Base-by-base conservation (phyloP, 1,140 invertebrate species). In the Drosophila lacertosa region DNA sequence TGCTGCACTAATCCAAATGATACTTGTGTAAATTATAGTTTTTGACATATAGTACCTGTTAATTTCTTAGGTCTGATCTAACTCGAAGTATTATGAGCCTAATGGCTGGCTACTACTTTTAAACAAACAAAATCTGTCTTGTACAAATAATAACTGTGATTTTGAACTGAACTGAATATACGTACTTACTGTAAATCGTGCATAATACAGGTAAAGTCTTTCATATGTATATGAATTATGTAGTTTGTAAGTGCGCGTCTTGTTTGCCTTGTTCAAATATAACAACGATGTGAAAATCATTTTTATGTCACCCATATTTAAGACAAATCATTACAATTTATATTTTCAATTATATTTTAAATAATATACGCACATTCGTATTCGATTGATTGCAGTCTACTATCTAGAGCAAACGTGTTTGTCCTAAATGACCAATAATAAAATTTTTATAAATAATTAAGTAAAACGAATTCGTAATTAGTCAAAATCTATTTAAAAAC, bases 151-250 rank as follows among this genome's bases (percentile, higher is more conserved):
- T 6, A 70, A 66, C 68, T 71, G 68, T 71, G 68, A 71, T 71
- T 66, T 71, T 48, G 47, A 73, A 26, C 60, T 57, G 40, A 73
- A 68, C 40, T 67, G 26, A 71, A 69, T 22, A 66, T 32, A 47
- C 24, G 55, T 16, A 26, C 51, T 51, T 26, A 72, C 10, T 59
- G 62, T 72, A 68, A 67, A 48, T 67, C 37, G 54, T 58, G 40
- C 39, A 33, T 51, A 58, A 71, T 65, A 71, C 68, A 71, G 68
- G 68, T 71, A 71, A 71, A 5, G 60, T 70, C 57, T 44, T 64
- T 55, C 7, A 64, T 20, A 70, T 13, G 45, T 45, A 35, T 62
- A 44, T 44, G 22, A 44, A 44, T 35, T 35, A 57, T 50, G 33
- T 69, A 69, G 50, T 50, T 24, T 50, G n/a, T 50, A 70, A 65